These are phyloP conservation scores for Toxotes lorentzi DNA, from an alignment of 2,797 vertebrate genomes.

Conservation along the genomic window DNA sequence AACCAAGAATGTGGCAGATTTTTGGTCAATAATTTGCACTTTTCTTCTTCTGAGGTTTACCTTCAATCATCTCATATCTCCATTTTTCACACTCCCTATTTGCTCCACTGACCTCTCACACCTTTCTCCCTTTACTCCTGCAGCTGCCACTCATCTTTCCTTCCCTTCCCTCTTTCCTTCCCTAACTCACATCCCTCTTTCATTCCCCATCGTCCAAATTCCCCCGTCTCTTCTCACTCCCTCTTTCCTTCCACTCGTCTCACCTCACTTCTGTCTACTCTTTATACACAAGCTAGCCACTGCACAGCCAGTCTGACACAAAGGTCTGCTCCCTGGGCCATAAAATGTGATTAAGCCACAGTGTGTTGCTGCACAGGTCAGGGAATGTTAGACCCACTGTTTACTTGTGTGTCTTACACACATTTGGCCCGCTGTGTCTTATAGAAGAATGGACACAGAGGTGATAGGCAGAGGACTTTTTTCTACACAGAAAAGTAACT, in stretches of 20 bases:
- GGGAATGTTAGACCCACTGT: slow-evolving; percentile 58
- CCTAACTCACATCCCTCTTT: slow-evolving; percentile 26
- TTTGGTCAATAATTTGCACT: background rate
- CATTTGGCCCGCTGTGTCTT: slow-evolving; percentile 29
- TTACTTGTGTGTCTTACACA: slow-evolving; percentile 62
- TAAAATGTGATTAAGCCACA: slow-evolving; percentile 73
- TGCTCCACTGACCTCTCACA: slow-evolving; percentile 32
- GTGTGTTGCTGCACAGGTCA: slow-evolving; percentile 51
- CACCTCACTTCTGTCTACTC: slow-evolving; percentile 60
- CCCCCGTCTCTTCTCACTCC: background rate
- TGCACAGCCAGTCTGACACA: slow-evolving; percentile 62
- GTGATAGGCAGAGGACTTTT: background rate
- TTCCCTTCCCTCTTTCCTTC: slow-evolving; percentile 15
- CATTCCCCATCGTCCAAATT: slow-evolving; percentile 6
- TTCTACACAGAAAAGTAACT: background rate
- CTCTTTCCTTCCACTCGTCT: slow-evolving; percentile 34
- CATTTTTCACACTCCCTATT: slow-evolving; percentile 13
- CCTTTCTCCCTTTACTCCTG: background rate
- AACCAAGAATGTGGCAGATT: background rate
- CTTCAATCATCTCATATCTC: slow-evolving; percentile 23
- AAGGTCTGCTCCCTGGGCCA: slow-evolving; percentile 73
- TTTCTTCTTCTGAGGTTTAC: background rate
- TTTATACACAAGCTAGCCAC: slow-evolving; percentile 55
- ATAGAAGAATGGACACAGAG: slow-evolving; percentile 9
- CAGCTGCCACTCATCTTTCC: slow-evolving; percentile 11